A percentile compares a stretch with the other conserved stretches of the same genome.
Conservation (phyloP, 2,797 vertebrate genomes). For the Pseudochirops cupreus region DNA sequence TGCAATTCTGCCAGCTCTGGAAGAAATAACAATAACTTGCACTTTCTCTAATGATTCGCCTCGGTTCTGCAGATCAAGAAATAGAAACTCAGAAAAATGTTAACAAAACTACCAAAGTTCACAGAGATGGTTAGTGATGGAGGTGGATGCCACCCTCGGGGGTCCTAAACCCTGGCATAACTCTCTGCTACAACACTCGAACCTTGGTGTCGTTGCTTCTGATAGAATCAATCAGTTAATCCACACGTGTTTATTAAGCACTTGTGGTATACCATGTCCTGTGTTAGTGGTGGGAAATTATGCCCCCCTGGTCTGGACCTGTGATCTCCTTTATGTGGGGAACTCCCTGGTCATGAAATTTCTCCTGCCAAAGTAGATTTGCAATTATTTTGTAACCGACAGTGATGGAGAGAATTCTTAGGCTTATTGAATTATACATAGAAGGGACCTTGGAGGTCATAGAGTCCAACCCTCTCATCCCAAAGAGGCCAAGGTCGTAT, state of each 20-base stretch:
- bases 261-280: background rate
- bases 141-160: background rate
- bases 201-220: background rate
- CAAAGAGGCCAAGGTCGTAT: background rate
- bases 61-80: conserved; percentile 33
- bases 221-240: background rate
- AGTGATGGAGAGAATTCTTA: background rate
- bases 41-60: conserved; percentile 50
- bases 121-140: background rate
- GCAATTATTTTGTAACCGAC: background rate
- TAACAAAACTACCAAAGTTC: background rate
- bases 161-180: background rate
- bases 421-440: background rate
- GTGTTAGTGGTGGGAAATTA: background rate
- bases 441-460: background rate
- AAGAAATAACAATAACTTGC: conserved; percentile 70
- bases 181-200: background rate
- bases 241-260: background rate
- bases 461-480: background rate
- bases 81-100: background rate
- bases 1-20: conserved; percentile 71
- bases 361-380: background rate
- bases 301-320: background rate
- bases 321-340: background rate
- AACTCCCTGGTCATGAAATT: background rate